Percentiles rank a stretch among this genome's conserved stretches.
These are phyloP conservation scores for Styela plicata DNA, from an alignment of 23 tunicate genomes.

Conservation along the genomic window DNA sequence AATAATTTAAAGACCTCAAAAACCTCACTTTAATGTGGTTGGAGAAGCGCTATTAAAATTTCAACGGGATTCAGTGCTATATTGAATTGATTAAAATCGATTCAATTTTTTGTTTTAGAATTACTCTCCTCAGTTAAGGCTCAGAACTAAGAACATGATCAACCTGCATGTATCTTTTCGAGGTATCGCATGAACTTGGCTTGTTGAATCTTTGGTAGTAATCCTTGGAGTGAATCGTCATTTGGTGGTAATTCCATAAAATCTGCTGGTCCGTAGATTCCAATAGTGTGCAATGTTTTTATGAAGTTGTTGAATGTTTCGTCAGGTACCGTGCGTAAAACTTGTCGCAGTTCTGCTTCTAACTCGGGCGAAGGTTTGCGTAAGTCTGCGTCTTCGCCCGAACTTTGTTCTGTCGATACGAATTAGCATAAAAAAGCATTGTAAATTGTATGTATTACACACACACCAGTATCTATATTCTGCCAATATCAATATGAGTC, in stretches of 20 bases:
- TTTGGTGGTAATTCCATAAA: background rate
- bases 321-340: background rate
- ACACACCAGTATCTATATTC: too few relatives aligned
- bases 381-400: background rate
- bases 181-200: background rate
- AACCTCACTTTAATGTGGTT: background rate
- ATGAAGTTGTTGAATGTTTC: background rate
- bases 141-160: background rate
- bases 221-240: background rate
- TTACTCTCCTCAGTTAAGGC: too few relatives aligned
- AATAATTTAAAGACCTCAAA: too few relatives aligned
- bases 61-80: too few relatives aligned
- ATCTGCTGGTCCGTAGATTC: background rate
- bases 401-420: background rate
- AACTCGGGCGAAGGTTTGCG: background rate
- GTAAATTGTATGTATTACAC: too few relatives aligned
- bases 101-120: too few relatives aligned
- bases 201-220: background rate
- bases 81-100: too few relatives aligned
- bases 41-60: too few relatives aligned
- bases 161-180: background rate
- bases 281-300: background rate
- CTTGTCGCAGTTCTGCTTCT: background rate
- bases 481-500: too few relatives aligned
- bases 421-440: too few relatives aligned